Base-by-base conservation (phyloP, 2,888 invertebrate species). In the Crioceris asparagi region DNA sequence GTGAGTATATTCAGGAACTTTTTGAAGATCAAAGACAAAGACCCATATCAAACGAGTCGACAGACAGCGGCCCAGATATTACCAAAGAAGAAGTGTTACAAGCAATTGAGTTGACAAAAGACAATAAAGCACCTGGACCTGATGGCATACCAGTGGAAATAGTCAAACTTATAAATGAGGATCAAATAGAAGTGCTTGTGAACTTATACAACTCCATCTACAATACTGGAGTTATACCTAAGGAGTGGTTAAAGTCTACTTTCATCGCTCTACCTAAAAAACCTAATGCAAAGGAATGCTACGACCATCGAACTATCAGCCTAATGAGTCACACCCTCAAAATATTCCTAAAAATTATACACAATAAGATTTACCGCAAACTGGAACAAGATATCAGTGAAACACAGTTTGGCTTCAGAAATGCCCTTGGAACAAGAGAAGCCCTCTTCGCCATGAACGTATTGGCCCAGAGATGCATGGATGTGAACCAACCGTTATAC, bases 311-410 rank as follows among this genome's bases (percentile, higher is more conserved):
- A 29, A 17, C 16, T 14, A 39, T 41, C 12, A 35, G 34, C 27
- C 36, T 39, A 8, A 39, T 39, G 35, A 35, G 41, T 29, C 38
- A 41, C 16, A 27, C 32, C 8, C 29, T 39, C 16, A 41, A 38
- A 29, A 8, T 39, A 32, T 41, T 41, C 27, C 35, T 39, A 16
- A 31, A 29, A 31, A 32, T 39, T n/a, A 35, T 39, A 6, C 38
- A 41, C 32, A 25, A 32, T 14, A 35, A 35, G 23, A 35, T 39
- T 35, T 36, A 15, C 16, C 8, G 16, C 21, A 32, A 27, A 18
- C 11, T 31, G 10, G 31, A 31, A 11, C 7, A 15, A 8, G 17
- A 15, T 11, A 31, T 15, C 14, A 31, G 31, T 31, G 31, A 17
- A 15, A 31, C 10, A 7, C 7, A 30, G 16, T 15, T 30, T 14